Evolutionary conservation across 2,113 vertebrate species (phyloP), one percentile per base, ranked within the genome.

Genomic region (Coptodon bakossiorum): DNA sequence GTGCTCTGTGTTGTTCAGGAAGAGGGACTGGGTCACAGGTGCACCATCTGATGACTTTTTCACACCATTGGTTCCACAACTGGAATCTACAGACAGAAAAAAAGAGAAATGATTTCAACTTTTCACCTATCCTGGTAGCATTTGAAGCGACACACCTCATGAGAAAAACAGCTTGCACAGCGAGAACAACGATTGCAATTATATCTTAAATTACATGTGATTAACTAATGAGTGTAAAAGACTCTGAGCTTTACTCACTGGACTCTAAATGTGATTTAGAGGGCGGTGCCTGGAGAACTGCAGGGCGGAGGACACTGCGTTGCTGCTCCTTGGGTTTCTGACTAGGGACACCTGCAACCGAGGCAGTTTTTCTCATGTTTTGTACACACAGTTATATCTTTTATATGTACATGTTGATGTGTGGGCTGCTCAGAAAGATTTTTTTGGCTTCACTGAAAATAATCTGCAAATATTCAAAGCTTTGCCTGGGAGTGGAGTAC

Each of bases 311-410:
- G 80, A 99, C 99, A 7, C 98, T 99, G 52, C 98, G 97, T 90
- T 98, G 98, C 94, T 98, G 98, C 45, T 99, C 98, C 96, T 99
- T 99, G 57, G 98, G 98, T 93, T 99, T 99, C 95, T 99, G 99
- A 97, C 98, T 99, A 1, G 99, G 99, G 85, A 99, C 92, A 86
- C 98, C 98, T 99, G 96, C 34, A 96, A 96, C 88, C 95, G 59
- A 96, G 83, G 81, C 89, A 93, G 91, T 91, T 86, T 84, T 22
- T 88, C 79, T 92, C 27, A 90, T 36, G 48, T 7, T 43, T 53
- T 53, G 27, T 50, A 57, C 29, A 87, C 29, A 27, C 12, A 73
- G 40, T 66, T 4, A 36, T 29, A 14, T 52, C 40, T 17, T 86
- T 22, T 52, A 9, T 2, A 29, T 45, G 6, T 11, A 29, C 36